Evolutionary conservation across 2,113 vertebrate genomes (phyloP).

Genomic region (Sminthopsis crassicaudata): DNA sequence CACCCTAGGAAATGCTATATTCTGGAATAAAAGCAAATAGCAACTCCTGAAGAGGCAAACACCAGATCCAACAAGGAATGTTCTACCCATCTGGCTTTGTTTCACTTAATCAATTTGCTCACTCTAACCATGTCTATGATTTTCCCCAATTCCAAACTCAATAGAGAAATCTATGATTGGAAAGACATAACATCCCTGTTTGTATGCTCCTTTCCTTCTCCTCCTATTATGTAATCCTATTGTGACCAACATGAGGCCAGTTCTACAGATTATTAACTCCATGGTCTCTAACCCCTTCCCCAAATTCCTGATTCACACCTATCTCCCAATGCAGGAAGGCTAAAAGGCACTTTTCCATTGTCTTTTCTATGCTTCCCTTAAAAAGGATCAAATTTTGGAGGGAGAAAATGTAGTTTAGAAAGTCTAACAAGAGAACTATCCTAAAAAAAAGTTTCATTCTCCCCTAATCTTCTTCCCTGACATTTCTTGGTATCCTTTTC

Average conservation of each 20-base stretch:
- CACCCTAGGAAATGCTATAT: not conserved
- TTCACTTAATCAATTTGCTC: not conserved
- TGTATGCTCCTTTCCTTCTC: not conserved
- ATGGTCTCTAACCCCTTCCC: not conserved
- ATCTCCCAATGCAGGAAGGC: not conserved
- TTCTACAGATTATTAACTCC: not conserved
- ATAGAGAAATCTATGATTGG: not conserved
- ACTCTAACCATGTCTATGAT: not conserved
- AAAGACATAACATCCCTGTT: not conserved
- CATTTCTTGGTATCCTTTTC: not conserved
- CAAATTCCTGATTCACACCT: not conserved
- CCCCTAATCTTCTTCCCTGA: not conserved
- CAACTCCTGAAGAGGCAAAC: not conserved
- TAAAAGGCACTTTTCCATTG: not conserved
- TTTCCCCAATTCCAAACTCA: not conserved
- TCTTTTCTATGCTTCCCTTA: not conserved
- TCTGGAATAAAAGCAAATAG: not conserved
- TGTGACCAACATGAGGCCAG: accelerated
- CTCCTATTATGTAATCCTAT: not conserved
- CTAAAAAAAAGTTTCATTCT: not conserved
- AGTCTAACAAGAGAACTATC: not conserved
- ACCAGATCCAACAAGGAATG: not conserved
- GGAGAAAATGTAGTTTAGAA: not conserved
- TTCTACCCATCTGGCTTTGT: not conserved
- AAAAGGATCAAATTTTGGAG: not conserved